Evolutionary conservation across 2,797 vertebrate species (phyloP), one percentile per base, ranked within the genome.

Genomic region (Propithecus perrieri): DNA sequence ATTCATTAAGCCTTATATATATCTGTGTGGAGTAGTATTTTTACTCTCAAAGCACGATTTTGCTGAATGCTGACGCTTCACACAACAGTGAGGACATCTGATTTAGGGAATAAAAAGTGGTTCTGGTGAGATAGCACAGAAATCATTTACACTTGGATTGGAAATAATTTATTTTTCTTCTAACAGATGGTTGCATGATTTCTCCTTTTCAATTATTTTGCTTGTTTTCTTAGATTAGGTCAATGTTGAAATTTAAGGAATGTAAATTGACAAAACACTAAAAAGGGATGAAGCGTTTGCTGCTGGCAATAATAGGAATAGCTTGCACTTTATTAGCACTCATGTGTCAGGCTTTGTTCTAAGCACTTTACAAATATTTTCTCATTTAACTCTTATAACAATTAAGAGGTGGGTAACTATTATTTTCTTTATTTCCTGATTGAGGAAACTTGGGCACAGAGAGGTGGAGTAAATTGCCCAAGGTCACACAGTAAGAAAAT

Each of bases 391-490:
- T 33, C 50, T 91, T 53, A 33, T 0, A 50, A 14, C 15, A 65
- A n/a, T 18, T 43, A 20, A 28, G 26, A 90, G 20, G 43, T 38
- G 0, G 38, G 20, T 35, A 11, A 11, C n/a, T 61, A 30, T 28
- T 33, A 83, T 33, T 78, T 88, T 76, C 46, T 14, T 91, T 63
- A 15, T 26, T 63, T 89, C 14, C n/a, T n/a, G 55, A 79, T 5
- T 75, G 61, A 93, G 65, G 35, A 93, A 76, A 80, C n/a, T 43
- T 59, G 78, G 53, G 61, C 87, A 38, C 33, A 94, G 85, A 94
- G 75, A 78, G 20, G 50, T 43, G 59, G 46, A 9, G 4, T 59
- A 15, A 94, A 65, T 86, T 35, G 24, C 5, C 53, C 55, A 33
- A 75, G 85, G 61, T 78, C 78, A 91, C 24, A 38, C 15, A 78